Base-by-base conservation (phyloP, 2,797 vertebrate genomes). In the Emydoidea blandingii region DNA sequence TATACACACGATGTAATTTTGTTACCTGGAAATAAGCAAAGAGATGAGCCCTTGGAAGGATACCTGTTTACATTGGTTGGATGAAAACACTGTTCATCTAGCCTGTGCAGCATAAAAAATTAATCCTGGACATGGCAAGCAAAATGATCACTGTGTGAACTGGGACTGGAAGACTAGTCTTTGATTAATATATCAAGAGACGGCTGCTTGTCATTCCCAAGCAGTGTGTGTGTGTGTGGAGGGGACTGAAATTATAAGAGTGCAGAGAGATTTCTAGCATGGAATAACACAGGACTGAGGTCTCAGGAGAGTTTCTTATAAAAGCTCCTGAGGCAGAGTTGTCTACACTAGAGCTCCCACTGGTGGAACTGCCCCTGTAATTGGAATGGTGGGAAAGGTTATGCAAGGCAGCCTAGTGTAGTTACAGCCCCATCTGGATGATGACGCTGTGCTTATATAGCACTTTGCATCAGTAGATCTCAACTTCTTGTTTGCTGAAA, bases 131-230 rank as follows among this genome's bases (percentile, higher is more conserved):
- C 47, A 49, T 47, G 44, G 41, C 27, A 49, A 78, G 44, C 74
- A 78, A 78, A 27, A 31, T 78, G 27, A 16, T 31, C 74, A 49
- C 27, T 27, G 25, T 78, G 74, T 78, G 74, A 47, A 31, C 74
- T 49, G 74, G 12, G 44, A 31, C 44, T 49, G 47, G 27, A 78
- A 49, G 44, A 49, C 44, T 49, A 16, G 27, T 78, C 34, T 31
- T 10, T 0, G 0, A 41, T 18, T 83, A 79, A 41, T 0, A 0
- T 34, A 87, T 90, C 27, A 37, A 1, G 1, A 84, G 89, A 89
- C 47, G 86, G 47, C n/a, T 31, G 19, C 34, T 82, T 78, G 15
- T 49, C 74, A 78, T 47, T 29, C 74, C 27, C 11, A 59, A 44
- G 65, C 41, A 88, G 81, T 9, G 34, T 59, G 12, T 7, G 9